These are phyloP conservation scores for Poeciliopsis paucimaculata DNA, from an alignment of 2,797 vertebrate species.

Conservation along the genomic window DNA sequence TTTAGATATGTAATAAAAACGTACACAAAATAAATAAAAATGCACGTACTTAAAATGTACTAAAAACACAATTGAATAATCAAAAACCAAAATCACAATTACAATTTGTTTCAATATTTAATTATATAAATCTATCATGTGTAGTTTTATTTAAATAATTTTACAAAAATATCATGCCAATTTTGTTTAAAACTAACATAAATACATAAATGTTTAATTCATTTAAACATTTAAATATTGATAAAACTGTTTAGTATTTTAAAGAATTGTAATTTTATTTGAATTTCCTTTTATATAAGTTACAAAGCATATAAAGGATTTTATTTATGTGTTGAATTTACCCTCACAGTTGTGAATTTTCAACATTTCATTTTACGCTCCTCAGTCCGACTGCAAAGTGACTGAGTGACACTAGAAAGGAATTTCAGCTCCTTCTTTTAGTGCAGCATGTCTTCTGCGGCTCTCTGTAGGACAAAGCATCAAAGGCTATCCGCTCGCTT, in stretches of 20 bases:
- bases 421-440: constrained; percentile 51
- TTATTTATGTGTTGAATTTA: background rate
- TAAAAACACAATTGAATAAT: background rate
- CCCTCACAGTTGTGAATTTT: constrained; percentile 20
- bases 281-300: background rate
- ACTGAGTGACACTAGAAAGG: constrained; percentile 71
- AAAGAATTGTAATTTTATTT: background rate
- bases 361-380: constrained; percentile 47
- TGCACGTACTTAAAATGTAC: background rate
- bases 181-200: background rate
- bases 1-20: background rate
- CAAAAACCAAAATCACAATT: background rate
- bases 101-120: background rate
- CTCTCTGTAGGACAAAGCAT: constrained; percentile 71
- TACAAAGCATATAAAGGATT: background rate
- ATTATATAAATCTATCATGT: background rate
- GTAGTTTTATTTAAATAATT: too few relatives aligned
- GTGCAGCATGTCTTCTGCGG: constrained; percentile 53
- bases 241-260: background rate
- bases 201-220: background rate
- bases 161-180: background rate
- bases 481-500: constrained; percentile 71
- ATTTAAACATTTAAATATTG: background rate
- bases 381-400: constrained; percentile 41
- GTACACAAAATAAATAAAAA: background rate